These are phyloP conservation scores for Acanthosepion pharaonis DNA, from an alignment of 2,888 invertebrate genomes.

Conservation along the genomic window DNA sequence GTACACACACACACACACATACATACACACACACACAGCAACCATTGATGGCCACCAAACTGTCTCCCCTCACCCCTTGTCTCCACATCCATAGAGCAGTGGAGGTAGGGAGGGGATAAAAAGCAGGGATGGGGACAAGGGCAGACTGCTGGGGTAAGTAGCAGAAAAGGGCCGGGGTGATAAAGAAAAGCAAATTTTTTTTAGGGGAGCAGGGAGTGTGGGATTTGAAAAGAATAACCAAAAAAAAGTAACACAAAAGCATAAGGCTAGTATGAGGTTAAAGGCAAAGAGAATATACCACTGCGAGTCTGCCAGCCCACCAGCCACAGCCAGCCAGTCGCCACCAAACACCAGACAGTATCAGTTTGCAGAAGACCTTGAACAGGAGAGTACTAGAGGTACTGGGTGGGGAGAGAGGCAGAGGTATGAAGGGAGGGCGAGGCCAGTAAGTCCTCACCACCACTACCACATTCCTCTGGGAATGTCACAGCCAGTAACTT, in stretches of 20 bases:
- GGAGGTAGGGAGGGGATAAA: background rate
- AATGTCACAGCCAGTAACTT: constrained; percentile 8
- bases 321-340: background rate
- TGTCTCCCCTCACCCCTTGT: background rate
- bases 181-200: background rate
- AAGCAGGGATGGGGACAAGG: background rate
- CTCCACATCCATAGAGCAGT: background rate
- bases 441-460: background rate
- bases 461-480: background rate
- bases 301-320: background rate
- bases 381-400: background rate
- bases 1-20: background rate
- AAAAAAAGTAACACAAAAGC: background rate
- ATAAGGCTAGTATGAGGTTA: background rate
- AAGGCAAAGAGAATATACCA: background rate
- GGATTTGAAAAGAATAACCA: constrained; percentile 14
- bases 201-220: background rate
- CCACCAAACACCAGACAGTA: background rate
- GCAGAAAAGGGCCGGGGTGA: background rate
- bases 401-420: background rate
- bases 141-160: background rate
- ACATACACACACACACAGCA: background rate
- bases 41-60: background rate
- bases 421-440: background rate
- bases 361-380: background rate